Evolutionary conservation across 2,888 invertebrate species (phyloP).

Genomic region (Sesia apiformis): DNA sequence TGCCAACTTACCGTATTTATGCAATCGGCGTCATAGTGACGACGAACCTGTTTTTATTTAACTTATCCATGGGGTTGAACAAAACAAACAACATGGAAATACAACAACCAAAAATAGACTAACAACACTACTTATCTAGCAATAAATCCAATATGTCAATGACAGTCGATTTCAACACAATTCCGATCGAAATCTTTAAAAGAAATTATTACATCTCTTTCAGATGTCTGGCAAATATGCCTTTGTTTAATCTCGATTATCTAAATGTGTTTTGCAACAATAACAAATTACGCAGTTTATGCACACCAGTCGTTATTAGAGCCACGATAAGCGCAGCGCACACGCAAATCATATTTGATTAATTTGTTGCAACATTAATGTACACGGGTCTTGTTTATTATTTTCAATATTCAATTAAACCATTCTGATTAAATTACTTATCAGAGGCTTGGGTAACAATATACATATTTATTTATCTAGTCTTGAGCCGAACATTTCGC

Average conservation of each 20-base stretch:
- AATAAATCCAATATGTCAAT: too few species aligned
- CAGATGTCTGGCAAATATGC: too few species aligned
- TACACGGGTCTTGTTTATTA: constrained; percentile 25
- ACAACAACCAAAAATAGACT: too few species aligned
- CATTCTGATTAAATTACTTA: constrained; percentile 62
- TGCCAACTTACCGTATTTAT: constrained; percentile 37
- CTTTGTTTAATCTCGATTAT: too few species aligned
- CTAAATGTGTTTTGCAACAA: constrained; percentile 10
- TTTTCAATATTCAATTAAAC: constrained; percentile 55
- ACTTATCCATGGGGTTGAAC: neutral
- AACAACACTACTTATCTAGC: too few species aligned
- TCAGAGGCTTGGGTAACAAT: constrained; percentile 47
- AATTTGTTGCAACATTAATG: constrained; percentile 40
- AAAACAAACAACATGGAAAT: too few species aligned
- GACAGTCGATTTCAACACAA: too few species aligned
- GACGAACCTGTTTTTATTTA: constrained; percentile 22
- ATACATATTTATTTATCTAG: constrained; percentile 58
- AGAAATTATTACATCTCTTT: too few species aligned
- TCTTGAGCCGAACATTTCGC: constrained; percentile 56
- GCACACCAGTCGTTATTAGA: constrained; percentile 21
- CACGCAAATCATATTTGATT: constrained; percentile 45
- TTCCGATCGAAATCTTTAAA: too few species aligned
- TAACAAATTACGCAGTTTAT: constrained; percentile 25
- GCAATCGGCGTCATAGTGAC: constrained; percentile 33
- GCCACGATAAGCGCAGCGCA: constrained; percentile 17